Base-by-base conservation (phyloP, 2,797 vertebrate species). In the Peromyscus aztecus region DNA sequence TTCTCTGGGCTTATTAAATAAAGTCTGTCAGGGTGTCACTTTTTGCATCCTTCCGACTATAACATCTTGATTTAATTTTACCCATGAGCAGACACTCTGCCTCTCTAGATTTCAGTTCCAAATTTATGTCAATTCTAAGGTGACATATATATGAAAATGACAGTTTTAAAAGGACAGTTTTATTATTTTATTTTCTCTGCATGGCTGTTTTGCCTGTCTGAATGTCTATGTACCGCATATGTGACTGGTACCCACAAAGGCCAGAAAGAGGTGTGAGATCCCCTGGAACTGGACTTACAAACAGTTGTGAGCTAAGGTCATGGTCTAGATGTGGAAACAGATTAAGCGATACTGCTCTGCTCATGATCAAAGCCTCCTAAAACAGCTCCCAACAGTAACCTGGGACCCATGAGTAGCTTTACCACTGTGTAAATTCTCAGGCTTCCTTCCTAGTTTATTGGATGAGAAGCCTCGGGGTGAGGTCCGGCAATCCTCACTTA, bases 71-170 rank as follows among this genome's bases (percentile, higher is more conserved):
- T 93, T 97, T 91, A 43, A 95, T 95, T 95, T 85, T 97, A 83
- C 24, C 17, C 69, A 61, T 46, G 73, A 80, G 37, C n/a, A 78
- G 27, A 12, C 43, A n/a, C 37, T 8, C 40, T 92, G 59, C 61
- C 52, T 91, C 23, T 94, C 57, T 92, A 46, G 77, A 91, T 94
- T 91, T 96, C 67, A n/a, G 14, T 83, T 95, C 89, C 43, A 96
- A 89, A 81, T 83, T 46, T 65, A 83, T 94, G 55, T 91, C n/a
- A 67, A 80, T 55, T 82, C 81, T 73, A 55, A 90, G 71, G 29
- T 67, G 63, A 94, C 16, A n/a, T 40, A 43, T 31, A 43, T 55
- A 34, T 69, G 76, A 96, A 96, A 84, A 91, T 31, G 21, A 21
- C 59, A 16, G 65, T 78, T 94, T 87, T 49, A 84, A n/a, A 84